These are phyloP conservation scores for Antigone vipio DNA, from an alignment of 2,113 vertebrate species.

Conservation along the genomic window DNA sequence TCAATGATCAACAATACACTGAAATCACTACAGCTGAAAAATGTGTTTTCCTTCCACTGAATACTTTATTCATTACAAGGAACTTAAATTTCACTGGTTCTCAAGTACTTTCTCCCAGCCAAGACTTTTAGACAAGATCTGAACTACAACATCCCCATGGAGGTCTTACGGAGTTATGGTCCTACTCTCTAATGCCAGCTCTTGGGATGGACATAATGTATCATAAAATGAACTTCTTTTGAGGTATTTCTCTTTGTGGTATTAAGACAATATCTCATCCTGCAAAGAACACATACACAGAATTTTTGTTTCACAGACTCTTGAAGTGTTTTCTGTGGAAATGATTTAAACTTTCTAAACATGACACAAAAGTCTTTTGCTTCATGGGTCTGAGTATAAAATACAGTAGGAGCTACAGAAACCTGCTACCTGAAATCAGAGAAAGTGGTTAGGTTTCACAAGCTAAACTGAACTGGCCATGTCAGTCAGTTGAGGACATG, in stretches of 20 bases:
- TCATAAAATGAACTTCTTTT: not conserved
- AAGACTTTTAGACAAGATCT: not conserved
- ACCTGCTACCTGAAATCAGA: not conserved
- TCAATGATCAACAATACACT: not conserved
- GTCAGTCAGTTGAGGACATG: not conserved
- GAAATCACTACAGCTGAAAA: not conserved
- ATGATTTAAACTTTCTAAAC: not conserved
- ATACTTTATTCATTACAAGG: not conserved
- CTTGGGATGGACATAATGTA: not conserved
- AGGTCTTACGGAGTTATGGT: not conserved
- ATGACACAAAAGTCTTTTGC: not conserved
- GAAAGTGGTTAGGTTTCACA: not conserved
- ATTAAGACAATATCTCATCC: not conserved
- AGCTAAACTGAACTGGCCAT: not conserved
- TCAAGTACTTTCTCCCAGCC: not conserved
- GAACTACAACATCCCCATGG: not conserved
- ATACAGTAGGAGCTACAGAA: not conserved
- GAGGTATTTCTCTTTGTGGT: not conserved
- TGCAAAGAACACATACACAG: not conserved
- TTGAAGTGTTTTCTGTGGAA: not conserved
- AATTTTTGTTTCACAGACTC: not conserved
- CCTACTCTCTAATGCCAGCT: not conserved
- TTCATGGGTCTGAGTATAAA: not conserved
- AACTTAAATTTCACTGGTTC: not conserved
- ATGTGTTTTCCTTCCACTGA: not conserved